Evolutionary conservation across 2,797 vertebrate genomes (phyloP).

Genomic region (Potorous gilbertii): DNA sequence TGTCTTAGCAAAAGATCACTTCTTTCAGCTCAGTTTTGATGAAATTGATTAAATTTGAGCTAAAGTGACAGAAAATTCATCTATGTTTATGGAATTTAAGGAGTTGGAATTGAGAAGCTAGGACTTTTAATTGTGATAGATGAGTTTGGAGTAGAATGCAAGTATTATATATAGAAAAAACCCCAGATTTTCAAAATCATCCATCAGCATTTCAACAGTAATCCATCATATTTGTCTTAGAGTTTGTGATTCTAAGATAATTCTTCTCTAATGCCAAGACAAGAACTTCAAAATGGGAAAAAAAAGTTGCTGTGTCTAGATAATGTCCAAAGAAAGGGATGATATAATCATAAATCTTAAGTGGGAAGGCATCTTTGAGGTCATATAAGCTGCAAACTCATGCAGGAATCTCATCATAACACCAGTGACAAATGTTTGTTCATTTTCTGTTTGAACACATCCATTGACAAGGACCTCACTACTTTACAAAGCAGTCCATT

Average conservation of each 20-base stretch:
- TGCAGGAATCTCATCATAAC: neutral
- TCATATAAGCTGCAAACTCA: neutral
- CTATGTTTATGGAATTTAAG: neutral
- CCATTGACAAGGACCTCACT: neutral
- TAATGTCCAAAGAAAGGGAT: neutral
- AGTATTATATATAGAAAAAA: neutral
- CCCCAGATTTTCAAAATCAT: neutral
- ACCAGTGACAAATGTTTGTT: neutral
- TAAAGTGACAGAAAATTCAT: neutral
- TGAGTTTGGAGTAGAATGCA: neutral
- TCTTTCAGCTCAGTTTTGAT: neutral
- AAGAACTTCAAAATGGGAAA: neutral
- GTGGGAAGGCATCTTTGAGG: neutral
- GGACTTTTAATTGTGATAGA: neutral
- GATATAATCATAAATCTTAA: neutral
- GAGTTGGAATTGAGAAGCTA: neutral
- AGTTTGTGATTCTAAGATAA: neutral
- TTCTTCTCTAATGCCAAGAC: neutral
- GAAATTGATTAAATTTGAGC: neutral
- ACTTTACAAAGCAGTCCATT: neutral
- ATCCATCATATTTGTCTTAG: neutral
- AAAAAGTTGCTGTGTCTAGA: neutral
- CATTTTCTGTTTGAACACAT: neutral
- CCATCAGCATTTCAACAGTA: neutral
- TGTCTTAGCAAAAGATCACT: neutral